Evolutionary conservation across 2,113 vertebrate species (phyloP).

Genomic region (Clarias batrachus): DNA sequence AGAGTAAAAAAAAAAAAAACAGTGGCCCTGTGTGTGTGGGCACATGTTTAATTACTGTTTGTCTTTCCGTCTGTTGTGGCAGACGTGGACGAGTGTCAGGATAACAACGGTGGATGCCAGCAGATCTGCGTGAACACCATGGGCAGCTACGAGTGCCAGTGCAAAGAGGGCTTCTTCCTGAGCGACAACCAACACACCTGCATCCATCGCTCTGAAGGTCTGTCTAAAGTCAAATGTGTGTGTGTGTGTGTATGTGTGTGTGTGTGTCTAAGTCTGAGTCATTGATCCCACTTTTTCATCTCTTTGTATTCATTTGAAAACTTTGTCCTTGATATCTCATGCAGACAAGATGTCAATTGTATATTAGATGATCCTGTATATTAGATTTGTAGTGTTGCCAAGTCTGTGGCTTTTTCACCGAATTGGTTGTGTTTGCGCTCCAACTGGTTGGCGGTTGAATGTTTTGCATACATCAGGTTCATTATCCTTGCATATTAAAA

Average conservation of each 20-base stretch:
- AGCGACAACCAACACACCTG: slow-evolving; percentile 99
- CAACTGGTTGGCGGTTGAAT: slow-evolving; percentile 1
- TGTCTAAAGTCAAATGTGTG: slow-evolving; percentile 59
- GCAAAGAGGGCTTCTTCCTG: slow-evolving; percentile 91
- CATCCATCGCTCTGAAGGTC: slow-evolving; percentile 95
- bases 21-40: slow-evolving; percentile 27
- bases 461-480: slow-evolving; percentile 15
- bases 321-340: not conserved
- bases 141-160: slow-evolving; percentile 97
- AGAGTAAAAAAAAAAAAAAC: not conserved
- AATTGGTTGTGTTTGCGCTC: not conserved
- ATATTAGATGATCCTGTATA: not conserved
- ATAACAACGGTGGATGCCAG: slow-evolving; percentile 97
- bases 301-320: not conserved
- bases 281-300: not conserved
- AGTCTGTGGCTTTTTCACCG: not conserved
- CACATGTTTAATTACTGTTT: slow-evolving; percentile 37
- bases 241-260: not conserved
- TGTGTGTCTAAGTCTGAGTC: not conserved
- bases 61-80: slow-evolving; percentile 44
- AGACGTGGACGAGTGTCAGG: slow-evolving; percentile 95
- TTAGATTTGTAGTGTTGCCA: not conserved
- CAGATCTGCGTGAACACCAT: slow-evolving; percentile 95
- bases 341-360: no score
- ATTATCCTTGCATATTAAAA: slow-evolving; percentile 19